Evolutionary conservation across 1,140 invertebrate genomes (phyloP).

Genomic region (Bicyclus anynana): DNA sequence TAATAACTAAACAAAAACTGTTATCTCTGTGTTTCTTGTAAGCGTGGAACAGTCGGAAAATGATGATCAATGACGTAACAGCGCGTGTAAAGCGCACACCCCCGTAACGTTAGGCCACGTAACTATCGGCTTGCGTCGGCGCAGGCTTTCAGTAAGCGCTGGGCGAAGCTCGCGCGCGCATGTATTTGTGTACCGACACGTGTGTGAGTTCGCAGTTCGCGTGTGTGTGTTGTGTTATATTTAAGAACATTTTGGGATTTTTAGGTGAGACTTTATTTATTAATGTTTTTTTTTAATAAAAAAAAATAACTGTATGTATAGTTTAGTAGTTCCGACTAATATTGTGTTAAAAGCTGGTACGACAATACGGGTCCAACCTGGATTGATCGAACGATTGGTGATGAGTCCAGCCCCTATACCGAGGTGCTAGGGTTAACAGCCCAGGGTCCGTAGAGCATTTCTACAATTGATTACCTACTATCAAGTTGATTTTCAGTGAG

Average conservation of each 20-base stretch:
- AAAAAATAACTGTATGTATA: too few relatives aligned
- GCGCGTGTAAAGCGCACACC: slow-evolving; percentile 1
- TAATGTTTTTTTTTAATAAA: too few relatives aligned
- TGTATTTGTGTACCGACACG: too few relatives aligned
- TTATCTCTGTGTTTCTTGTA: not conserved
- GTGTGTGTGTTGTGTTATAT: slow-evolving; percentile 10
- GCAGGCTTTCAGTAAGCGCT: slow-evolving; percentile 7
- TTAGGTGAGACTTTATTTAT: slow-evolving; percentile 3
- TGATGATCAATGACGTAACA: slow-evolving; percentile 7
- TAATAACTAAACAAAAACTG: not conserved
- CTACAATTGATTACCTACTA: too few relatives aligned
- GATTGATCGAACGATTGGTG: too few relatives aligned
- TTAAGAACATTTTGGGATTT: not conserved
- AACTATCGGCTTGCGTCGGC: slow-evolving; percentile 3
- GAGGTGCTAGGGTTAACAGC: too few relatives aligned
- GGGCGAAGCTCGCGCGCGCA: slow-evolving; percentile 9
- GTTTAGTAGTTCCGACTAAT: too few relatives aligned
- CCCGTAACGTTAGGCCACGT: not conserved
- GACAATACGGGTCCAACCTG: too few relatives aligned
- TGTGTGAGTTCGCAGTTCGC: slow-evolving; percentile 6
- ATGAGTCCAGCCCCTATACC: too few relatives aligned
- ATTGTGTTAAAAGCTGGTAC: too few relatives aligned
- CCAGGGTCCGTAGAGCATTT: too few relatives aligned
- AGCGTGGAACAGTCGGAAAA: slow-evolving; percentile 13
- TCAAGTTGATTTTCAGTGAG: too few relatives aligned